Evolutionary conservation across 1,140 invertebrate species (phyloP).

Genomic region (Heliconius hewitsoni): DNA sequence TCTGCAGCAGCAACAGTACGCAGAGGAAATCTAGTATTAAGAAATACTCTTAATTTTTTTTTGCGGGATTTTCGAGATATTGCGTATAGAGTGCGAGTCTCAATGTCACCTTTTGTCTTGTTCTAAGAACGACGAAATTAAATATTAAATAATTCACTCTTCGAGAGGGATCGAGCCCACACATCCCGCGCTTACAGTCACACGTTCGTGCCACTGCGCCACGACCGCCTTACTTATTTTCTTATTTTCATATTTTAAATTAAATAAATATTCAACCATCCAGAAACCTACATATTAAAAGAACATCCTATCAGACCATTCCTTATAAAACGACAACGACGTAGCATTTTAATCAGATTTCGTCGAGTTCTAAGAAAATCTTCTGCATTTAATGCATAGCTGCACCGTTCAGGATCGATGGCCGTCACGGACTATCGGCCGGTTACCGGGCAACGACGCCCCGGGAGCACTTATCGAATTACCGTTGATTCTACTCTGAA

Average conservation of each 20-base stretch:
- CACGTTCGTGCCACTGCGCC: too few relatives aligned
- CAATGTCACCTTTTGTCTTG: too few relatives aligned
- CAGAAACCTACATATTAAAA: background rate
- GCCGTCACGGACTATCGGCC: slow-evolving; percentile 22
- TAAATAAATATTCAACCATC: background rate
- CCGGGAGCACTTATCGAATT: slow-evolving; percentile 28
- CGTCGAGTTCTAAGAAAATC: background rate
- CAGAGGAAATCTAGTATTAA: too few relatives aligned
- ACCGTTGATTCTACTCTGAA: slow-evolving; percentile 14
- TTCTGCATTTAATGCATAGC: slow-evolving; percentile 9
- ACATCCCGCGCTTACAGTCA: too few relatives aligned
- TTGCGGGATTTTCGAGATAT: too few relatives aligned
- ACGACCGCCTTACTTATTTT: background rate
- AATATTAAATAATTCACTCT: too few relatives aligned
- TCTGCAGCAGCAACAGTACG: too few relatives aligned
- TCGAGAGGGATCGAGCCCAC: too few relatives aligned
- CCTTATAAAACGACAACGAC: background rate
- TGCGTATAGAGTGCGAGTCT: too few relatives aligned
- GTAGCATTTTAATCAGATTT: background rate
- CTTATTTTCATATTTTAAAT: background rate
- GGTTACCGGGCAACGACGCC: slow-evolving; percentile 13
- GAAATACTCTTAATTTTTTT: too few relatives aligned
- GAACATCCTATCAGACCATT: background rate
- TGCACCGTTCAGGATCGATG: slow-evolving; percentile 18
- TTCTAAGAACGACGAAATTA: too few relatives aligned